A percentile compares a stretch with the other conserved stretches of the same genome.
These are phyloP conservation scores for Drosophila ezoana DNA, from an alignment of 2,888 invertebrate species.

Conservation along the genomic window DNA sequence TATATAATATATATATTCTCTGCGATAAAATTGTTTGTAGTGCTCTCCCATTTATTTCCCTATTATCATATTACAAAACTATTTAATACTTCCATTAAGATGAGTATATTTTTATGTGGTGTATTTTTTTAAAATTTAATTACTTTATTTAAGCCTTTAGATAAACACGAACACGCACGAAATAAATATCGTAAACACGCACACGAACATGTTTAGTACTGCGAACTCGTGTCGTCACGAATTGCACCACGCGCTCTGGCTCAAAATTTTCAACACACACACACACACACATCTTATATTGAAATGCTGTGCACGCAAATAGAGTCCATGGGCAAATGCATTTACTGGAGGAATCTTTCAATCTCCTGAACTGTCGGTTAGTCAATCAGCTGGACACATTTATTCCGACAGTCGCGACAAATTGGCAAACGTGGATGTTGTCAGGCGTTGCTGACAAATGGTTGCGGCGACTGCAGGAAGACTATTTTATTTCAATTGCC, in stretches of 20 bases:
- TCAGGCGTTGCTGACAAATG: slow-evolving; percentile 31
- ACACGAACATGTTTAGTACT: background rate
- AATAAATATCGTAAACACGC: no score
- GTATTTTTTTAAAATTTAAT: no score
- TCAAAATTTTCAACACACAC: no score
- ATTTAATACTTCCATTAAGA: no score
- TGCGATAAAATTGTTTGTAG: no score
- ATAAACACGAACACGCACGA: no score
- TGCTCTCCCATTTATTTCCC: no score
- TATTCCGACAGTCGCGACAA: slow-evolving; percentile 21
- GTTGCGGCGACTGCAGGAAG: slow-evolving; percentile 21
- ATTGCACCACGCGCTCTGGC: background rate
- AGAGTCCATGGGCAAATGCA: background rate
- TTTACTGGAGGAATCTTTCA: slow-evolving; percentile 1
- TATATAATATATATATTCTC: no score
- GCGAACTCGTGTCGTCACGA: background rate
- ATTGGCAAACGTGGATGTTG: slow-evolving; percentile 40
- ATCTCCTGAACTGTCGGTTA: background rate
- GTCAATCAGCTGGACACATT: slow-evolving; percentile 24
- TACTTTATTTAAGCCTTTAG: no score
- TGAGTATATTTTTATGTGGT: no score
- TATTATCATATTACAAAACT: no score
- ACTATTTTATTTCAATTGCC: slow-evolving; percentile 23
- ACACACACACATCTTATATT: background rate
- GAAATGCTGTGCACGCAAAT: background rate